Evolutionary conservation across 2,888 invertebrate species (phyloP).

Genomic region (Tipula vernalis): DNA sequence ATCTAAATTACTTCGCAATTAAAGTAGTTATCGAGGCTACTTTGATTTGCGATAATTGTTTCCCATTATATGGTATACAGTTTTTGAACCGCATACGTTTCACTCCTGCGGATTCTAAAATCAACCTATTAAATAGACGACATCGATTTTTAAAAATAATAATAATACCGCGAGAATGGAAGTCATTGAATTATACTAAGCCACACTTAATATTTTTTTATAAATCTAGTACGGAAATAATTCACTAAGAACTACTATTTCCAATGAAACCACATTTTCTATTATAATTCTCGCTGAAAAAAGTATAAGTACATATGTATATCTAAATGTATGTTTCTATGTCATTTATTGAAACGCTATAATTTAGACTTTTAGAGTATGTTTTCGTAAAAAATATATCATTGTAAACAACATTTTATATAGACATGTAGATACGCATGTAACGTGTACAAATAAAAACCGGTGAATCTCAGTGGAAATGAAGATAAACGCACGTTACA

Average conservation of each 20-base stretch:
- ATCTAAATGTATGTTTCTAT: neutral
- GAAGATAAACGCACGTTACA: neutral
- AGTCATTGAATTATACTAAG: too few relatives aligned
- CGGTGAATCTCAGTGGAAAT: neutral
- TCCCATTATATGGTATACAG: too few relatives aligned
- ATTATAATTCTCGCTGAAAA: neutral
- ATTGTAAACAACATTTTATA: neutral
- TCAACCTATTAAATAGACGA: too few relatives aligned
- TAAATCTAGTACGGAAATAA: neutral
- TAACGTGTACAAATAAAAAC: neutral
- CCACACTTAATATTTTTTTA: neutral
- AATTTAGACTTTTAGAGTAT: neutral
- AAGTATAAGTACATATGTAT: neutral
- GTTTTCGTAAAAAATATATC: neutral
- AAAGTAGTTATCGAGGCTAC: too few relatives aligned
- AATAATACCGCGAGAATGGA: too few relatives aligned
- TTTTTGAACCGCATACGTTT: too few relatives aligned
- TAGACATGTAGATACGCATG: neutral
- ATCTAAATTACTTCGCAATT: too few relatives aligned
- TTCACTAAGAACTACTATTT: neutral
- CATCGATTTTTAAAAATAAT: too few relatives aligned
- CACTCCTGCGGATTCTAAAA: too few relatives aligned
- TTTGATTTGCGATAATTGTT: too few relatives aligned
- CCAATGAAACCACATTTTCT: neutral
- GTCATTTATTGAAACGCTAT: neutral